Conservation (phyloP, 1,140 invertebrate species). For the Anastrepha ludens region DNA sequence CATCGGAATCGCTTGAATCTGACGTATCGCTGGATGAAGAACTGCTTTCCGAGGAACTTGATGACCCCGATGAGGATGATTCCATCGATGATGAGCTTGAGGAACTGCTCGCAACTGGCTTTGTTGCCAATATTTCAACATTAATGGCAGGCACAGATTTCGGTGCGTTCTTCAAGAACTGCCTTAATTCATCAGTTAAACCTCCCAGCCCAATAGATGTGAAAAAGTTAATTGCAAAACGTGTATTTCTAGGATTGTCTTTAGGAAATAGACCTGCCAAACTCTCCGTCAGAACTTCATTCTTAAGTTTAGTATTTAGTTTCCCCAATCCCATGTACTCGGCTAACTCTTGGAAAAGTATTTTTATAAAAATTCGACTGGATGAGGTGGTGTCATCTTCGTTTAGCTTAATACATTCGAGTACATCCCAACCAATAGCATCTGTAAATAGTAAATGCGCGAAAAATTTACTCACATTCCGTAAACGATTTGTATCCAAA, state of each 20-base stretch:
- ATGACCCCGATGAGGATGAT: background rate
- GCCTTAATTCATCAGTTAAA: constrained; percentile 93
- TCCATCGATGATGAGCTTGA: constrained; percentile 59
- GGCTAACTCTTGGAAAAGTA: constrained; percentile 96
- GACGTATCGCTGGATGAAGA: constrained; percentile 51
- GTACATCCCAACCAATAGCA: constrained; percentile 94
- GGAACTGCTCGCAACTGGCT: background rate
- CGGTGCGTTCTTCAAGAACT: constrained; percentile 90
- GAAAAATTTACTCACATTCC: constrained; percentile 99
- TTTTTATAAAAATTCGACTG: constrained; percentile 98
- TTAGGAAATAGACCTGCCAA: constrained; percentile 96
- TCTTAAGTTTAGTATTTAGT: constrained; percentile 91
- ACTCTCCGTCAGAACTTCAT: constrained; percentile 88
- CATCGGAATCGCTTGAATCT: constrained; percentile 57
- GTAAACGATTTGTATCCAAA: constrained; percentile 95
- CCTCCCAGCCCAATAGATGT: constrained; percentile 98
- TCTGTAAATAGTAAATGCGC: constrained; percentile 97
- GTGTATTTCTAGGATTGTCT: constrained; percentile 96
- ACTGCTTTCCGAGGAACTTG: constrained; percentile 43
- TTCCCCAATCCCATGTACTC: constrained; percentile 97
- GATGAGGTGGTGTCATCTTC: constrained; percentile 98
- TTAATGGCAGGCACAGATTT: constrained; percentile 76
- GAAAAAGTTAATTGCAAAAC: constrained; percentile 99
- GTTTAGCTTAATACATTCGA: constrained; percentile 92
- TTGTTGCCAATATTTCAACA: constrained; percentile 64